These are phyloP conservation scores for Proteles cristata DNA, from an alignment of 2,113 vertebrate species.

Conservation along the genomic window DNA sequence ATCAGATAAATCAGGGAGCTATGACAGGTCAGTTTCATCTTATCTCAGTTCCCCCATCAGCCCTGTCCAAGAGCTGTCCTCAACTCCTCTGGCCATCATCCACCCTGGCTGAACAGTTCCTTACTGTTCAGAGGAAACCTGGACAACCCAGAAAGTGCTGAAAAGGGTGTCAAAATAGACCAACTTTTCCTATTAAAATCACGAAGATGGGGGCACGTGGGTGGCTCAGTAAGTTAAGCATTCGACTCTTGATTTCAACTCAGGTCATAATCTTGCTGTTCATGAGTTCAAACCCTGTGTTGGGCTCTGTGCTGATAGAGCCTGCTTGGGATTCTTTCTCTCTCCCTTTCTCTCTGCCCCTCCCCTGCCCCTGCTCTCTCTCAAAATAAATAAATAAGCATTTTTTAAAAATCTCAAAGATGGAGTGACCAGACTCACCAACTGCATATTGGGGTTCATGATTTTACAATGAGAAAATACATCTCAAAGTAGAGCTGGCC, in stretches of 20 bases:
- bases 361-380: no score
- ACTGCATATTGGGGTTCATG: neutral
- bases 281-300: no score
- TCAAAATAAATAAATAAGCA: no score
- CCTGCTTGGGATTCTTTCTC: no score
- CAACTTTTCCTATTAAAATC: neutral
- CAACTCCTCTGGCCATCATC: neutral
- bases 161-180: neutral
- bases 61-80: neutral
- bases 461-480: neutral
- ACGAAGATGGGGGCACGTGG: neutral
- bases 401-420: neutral
- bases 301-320: no score
- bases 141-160: neutral
- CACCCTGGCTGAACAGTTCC: neutral
- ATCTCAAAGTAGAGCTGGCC: neutral
- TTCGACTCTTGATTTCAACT: no score
- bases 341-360: no score
- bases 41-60: neutral
- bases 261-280: no score
- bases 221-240: no score
- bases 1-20: neutral
- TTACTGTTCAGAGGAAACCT: neutral
- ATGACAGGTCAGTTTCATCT: neutral
- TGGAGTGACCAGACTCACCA: neutral